phyloP scores from a whole-genome alignment of 2,113 vertebrate genomes.

The Leucopsar rothschildi region DNA sequence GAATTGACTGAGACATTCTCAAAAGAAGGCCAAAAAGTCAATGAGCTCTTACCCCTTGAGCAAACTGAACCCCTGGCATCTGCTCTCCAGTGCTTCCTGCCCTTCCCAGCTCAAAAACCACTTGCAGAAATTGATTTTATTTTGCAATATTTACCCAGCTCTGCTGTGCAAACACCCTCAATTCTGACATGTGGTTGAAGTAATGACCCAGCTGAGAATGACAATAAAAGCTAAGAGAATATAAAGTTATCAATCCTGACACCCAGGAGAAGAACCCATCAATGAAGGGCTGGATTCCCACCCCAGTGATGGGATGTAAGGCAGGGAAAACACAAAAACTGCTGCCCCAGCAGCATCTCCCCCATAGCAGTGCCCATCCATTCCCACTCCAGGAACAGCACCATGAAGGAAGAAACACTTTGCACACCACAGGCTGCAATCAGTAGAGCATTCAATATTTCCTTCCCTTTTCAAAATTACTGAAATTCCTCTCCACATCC shows the following conservation, averaged over 20 bases:
- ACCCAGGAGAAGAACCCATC: background rate
- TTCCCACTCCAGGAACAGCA: background rate
- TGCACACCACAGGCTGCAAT: background rate
- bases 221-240: background rate
- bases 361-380: background rate
- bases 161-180: fast-evolving
- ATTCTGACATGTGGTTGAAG: fast-evolving
- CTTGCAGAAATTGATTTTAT: background rate
- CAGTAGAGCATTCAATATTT: background rate
- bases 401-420: background rate
- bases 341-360: background rate
- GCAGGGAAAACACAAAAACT: background rate
- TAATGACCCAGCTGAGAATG: background rate
- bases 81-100: background rate
- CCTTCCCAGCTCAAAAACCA: background rate
- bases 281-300: background rate
- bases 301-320: background rate
- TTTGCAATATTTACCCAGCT: background rate
- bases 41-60: background rate
- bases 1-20: background rate
- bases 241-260: background rate
- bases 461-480: background rate
- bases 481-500: background rate
- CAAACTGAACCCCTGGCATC: background rate
- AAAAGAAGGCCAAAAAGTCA: fast-evolving